Conservation (phyloP, 1,140 invertebrate species). For the Vanessa atalanta region DNA sequence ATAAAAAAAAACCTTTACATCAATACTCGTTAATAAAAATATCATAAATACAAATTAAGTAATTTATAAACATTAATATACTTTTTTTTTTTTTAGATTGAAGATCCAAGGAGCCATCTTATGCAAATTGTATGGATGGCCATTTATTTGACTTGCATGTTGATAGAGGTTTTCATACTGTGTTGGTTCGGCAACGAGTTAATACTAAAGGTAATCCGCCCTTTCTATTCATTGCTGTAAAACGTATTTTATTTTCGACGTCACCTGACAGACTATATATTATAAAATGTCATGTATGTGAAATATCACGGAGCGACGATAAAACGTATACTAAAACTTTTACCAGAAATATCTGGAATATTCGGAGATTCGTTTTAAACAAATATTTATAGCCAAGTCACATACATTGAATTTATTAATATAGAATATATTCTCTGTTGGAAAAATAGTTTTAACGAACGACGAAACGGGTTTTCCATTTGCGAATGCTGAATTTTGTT, state of each 20-base stretch:
- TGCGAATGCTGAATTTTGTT: no score
- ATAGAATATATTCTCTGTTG: background rate
- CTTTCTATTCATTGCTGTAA: conserved; percentile 17
- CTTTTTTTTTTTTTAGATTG: conserved; percentile 54
- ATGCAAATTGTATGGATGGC: conserved; percentile 78
- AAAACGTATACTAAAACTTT: background rate
- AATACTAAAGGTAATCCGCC: conserved; percentile 66
- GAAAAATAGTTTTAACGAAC: no score
- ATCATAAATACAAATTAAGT: no score
- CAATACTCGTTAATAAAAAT: no score
- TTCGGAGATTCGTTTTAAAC: background rate
- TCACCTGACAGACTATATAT: conserved; percentile 1
- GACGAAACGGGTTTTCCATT: no score
- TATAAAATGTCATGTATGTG: background rate
- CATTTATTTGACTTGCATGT: conserved; percentile 76
- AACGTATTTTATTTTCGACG: conserved; percentile 18
- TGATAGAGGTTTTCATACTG: conserved; percentile 76
- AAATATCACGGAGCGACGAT: background rate
- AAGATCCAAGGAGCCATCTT: conserved; percentile 67
- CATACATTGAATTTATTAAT: no score
- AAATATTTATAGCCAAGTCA: background rate
- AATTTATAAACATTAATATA: no score
- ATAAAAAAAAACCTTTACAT: no score
- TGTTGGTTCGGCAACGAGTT: conserved; percentile 79
- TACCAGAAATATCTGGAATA: background rate